These are phyloP conservation scores for Lasioglossum zephyrum DNA, from an alignment of 2,888 invertebrate species.

Conservation along the genomic window DNA sequence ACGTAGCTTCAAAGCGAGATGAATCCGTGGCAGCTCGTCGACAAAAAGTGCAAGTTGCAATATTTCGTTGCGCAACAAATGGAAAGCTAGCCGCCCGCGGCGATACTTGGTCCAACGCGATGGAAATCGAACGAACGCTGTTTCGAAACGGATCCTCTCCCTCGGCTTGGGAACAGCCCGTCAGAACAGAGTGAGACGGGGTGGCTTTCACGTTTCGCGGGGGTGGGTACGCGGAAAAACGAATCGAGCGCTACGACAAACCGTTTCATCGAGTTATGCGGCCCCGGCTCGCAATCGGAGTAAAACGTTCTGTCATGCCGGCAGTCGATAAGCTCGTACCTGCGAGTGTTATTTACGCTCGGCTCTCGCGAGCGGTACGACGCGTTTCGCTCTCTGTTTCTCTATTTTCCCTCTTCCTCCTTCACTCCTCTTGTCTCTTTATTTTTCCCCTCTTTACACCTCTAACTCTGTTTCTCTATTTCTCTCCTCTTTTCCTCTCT, in stretches of 20 bases:
- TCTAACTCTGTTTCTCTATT: not conserved
- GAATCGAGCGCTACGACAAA: conserved; percentile 52
- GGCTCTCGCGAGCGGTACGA: conserved; percentile 19
- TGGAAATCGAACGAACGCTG: not conserved
- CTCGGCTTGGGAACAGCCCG: not conserved
- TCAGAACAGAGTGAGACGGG: not conserved
- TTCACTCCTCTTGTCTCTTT: not conserved
- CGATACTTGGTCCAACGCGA: not conserved
- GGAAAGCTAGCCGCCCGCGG: not conserved
- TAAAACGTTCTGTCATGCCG: conserved; percentile 55
- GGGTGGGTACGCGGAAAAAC: conserved; percentile 25
- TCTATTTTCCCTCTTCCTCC: not conserved
- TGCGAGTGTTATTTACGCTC: conserved; percentile 30
- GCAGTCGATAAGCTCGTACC: conserved; percentile 38
- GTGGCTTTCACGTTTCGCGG: not conserved
- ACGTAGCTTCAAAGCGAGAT: not conserved
- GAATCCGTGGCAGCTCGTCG: not conserved
- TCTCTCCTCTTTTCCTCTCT: no score
- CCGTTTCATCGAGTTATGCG: conserved; percentile 60
- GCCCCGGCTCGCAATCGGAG: conserved; percentile 47
- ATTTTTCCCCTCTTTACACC: not conserved
- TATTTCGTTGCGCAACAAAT: conserved; percentile 26
- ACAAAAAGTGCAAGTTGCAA: conserved; percentile 15
- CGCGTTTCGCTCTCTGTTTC: conserved; percentile 1
- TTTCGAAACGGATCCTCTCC: not conserved